phyloP scores from a whole-genome alignment of 1,140 invertebrate species.

The Scaptodrosophila lebanonensis region DNA sequence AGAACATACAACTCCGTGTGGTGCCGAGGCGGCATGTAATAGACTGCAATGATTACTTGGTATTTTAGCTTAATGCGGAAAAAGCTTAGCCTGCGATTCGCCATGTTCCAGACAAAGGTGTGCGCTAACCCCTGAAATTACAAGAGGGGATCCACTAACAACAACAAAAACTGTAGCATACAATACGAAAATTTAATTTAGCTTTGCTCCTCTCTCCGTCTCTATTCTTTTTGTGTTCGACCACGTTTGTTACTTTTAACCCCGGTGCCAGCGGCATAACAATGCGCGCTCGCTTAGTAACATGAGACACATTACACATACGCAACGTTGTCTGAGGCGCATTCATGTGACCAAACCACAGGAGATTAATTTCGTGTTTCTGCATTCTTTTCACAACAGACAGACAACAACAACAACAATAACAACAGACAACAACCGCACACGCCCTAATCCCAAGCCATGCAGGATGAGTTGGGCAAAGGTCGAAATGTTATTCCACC shows the following conservation, averaged over 20 bases:
- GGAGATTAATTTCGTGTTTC: slow-evolving; percentile 71
- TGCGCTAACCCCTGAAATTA: no score
- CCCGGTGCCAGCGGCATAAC: slow-evolving; percentile 12
- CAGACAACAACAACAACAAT: background rate
- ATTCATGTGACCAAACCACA: slow-evolving; percentile 39
- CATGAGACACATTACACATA: slow-evolving; percentile 63
- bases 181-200: slow-evolving; percentile 70
- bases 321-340: slow-evolving; percentile 39
- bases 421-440: slow-evolving; percentile 20
- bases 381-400: slow-evolving; percentile 45
- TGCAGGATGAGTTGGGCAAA: background rate
- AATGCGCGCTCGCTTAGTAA: slow-evolving; percentile 14
- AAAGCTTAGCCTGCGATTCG: slow-evolving; percentile 34
- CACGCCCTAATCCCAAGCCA: slow-evolving; percentile 38
- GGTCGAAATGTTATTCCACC: no score
- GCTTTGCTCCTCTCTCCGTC: slow-evolving; percentile 44
- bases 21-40: no score
- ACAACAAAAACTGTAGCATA: slow-evolving; percentile 17
- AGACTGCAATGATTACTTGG: no score
- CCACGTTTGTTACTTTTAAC: background rate
- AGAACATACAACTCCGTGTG: no score
- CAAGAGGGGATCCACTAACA: no score
- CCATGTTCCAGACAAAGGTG: slow-evolving; percentile 1
- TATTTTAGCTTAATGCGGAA: slow-evolving; percentile 66
- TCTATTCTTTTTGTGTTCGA: slow-evolving; percentile 3